Evolutionary conservation across 2,113 vertebrate species (phyloP), one percentile per base, ranked within the genome.

Genomic region (Pseudolaguvia tuberculata): DNA sequence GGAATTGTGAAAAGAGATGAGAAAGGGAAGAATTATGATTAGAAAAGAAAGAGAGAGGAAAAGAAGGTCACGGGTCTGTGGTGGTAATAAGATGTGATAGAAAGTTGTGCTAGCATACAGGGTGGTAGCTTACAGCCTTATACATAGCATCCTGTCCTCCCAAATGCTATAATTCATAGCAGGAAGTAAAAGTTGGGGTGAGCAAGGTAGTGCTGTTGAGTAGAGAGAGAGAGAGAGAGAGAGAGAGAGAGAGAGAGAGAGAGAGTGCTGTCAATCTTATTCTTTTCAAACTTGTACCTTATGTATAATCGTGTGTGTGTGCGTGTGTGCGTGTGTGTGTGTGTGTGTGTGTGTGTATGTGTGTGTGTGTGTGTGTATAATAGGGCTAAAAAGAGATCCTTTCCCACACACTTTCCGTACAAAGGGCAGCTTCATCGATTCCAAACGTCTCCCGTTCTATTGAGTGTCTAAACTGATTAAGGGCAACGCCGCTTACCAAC

Each of bases 71-170:
- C 79, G 79, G 84, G 86, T 69, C 82, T 82, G 82, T 77, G 84
- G 81, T 78, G 86, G 84, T 86, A 84, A 89, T 85, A 57, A 82
- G 82, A 89, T 85, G 87, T 88, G 88, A 87, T 85, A 85, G 83
- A 79, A 83, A 87, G 84, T 85, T 85, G 80, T 42, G 87, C 80
- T 86, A 84, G 84, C 87, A 82, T 61, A 69, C 85, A 84, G 83
- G 83, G 83, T 71, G 82, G 84, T 68, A 82, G 75, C 88, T 87
- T 86, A 87, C 81, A 90, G 87, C 89, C 90, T 84, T 83, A 87
- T 87, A 88, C 88, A 90, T 81, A 76, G 78, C 78, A 68, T 79
- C 42, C 73, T 62, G 73, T 86, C 81, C 87, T 82, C 79, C 71
- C 75, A 82, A 81, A 86, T 84, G 81, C 86, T 88, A 85, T 86